Base-by-base conservation (phyloP, 2,797 vertebrate genomes). In the Trachops cirrhosus region DNA sequence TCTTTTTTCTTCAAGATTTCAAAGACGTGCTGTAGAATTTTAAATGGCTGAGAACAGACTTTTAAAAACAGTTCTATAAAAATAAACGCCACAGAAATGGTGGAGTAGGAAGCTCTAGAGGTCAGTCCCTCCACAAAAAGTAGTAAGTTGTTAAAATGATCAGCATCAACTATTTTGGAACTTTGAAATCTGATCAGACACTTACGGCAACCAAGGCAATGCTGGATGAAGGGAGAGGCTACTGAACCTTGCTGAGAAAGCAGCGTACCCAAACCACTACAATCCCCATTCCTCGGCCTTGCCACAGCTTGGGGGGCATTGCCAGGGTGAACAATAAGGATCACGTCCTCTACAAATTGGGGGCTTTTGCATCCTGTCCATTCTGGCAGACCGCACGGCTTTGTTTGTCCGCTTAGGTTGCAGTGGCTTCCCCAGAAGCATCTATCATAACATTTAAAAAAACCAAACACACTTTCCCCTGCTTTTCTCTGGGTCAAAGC, bases 11-110 rank as follows among this genome's bases (percentile, higher is more conserved):
- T 89, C 21, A 82, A 77, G 57, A 89, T 44, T 89, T 77, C 52
- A 95, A 86, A 24, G 75, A 83, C 64, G n/a, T 91, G 44, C 14
- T 57, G 62, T 68, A 64, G 44, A 91, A 93, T 80, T 79, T 41
- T 68, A 73, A 70, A 85, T 77, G 44, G 82, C 67, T 16, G 37
- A 95, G 34, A 94, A 71, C 34, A 80, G 39, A 62, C 52, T 52
- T 92, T 92, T 52, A 83, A 67, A 96, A 87, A 89, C 12, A 67
- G 10, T 52, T 64, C 59, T 86, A 92, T 22, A 86, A 80, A 92
- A 92, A 83, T 90, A 71, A 64, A 73, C 18, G 22, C 22, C 15
- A 82, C 10, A 37, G 82, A 54, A 93, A 77, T 18, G 32, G 41
- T 80, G 44, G 29, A 71, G 18, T 22, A 86, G 86, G 37, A 79